Evolutionary conservation across 1,140 invertebrate species (phyloP).

Genomic region (Fopius arisanus): DNA sequence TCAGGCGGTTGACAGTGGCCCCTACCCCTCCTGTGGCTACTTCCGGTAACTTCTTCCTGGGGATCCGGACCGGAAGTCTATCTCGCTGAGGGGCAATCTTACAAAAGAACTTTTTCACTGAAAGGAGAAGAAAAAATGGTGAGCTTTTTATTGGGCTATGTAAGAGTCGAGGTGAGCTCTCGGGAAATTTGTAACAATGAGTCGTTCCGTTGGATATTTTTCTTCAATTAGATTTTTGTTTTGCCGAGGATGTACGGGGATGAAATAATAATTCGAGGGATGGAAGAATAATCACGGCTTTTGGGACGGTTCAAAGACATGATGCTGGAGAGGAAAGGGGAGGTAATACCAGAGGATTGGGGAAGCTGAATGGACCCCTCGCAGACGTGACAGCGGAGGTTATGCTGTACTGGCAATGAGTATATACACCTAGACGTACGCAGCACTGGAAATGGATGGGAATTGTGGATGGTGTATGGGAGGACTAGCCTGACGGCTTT

Average conservation of each 20-base stretch:
- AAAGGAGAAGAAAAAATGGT: neutral
- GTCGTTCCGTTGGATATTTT: too few species aligned
- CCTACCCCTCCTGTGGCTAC: neutral
- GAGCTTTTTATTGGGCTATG: neutral
- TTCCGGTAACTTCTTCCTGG: constrained; percentile 21
- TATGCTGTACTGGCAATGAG: neutral
- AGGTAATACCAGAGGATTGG: neutral
- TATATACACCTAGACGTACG: neutral
- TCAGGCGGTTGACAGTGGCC: neutral
- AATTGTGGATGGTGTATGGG: neutral
- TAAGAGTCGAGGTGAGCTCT: too few species aligned
- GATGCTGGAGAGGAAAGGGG: neutral
- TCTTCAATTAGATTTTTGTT: too few species aligned
- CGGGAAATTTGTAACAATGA: too few species aligned
- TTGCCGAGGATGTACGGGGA: too few species aligned
- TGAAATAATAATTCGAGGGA: too few species aligned
- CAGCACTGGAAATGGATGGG: neutral
- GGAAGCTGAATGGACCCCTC: neutral
- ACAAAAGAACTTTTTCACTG: neutral
- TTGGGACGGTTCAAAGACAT: neutral
- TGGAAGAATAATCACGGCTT: neutral
- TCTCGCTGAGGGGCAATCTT: constrained; percentile 14
- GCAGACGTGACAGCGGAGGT: neutral
- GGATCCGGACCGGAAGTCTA: constrained; percentile 20
- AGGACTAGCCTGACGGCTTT: neutral